Percentiles rank a stretch among this genome's conserved stretches.
phyloP scores from a whole-genome alignment of 2,797 vertebrate species.

The Phalanger gymnotis region DNA sequence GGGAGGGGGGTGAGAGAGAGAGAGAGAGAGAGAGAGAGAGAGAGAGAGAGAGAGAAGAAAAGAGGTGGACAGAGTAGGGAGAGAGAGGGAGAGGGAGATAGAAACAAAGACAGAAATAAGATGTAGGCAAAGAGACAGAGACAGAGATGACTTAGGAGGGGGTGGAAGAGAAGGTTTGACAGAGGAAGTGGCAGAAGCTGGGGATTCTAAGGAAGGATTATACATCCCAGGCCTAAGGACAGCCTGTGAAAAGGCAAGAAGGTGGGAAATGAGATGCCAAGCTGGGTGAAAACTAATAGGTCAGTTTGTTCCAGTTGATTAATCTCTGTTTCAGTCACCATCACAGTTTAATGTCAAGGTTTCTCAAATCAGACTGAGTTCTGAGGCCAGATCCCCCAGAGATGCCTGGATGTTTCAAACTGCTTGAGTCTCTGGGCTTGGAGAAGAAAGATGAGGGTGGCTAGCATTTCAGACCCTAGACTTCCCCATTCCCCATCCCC shows the following conservation, averaged over 20 bases:
- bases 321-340: neutral
- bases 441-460: conserved; percentile 81
- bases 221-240: neutral
- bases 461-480: conserved; percentile 83
- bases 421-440: conserved; percentile 78
- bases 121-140: neutral
- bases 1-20: fast-evolving
- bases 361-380: conserved; percentile 75
- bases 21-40: too few species aligned
- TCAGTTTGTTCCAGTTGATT: neutral
- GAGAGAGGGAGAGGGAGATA: too few species aligned
- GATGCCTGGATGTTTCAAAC: conserved; percentile 78
- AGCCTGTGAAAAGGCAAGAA: neutral
- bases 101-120: too few species aligned
- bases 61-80: too few species aligned
- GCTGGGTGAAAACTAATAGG: neutral
- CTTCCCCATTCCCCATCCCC: conserved; percentile 65
- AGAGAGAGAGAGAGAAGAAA: too few species aligned
- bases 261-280: neutral
- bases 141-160: neutral
- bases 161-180: neutral
- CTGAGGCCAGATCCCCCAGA: conserved; percentile 75
- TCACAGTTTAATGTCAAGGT: conserved; percentile 58
- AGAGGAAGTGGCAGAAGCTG: too few species aligned
- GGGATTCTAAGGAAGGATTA: neutral